These are phyloP conservation scores for Alligator sinensis DNA, from an alignment of 2,113 vertebrate species.

Conservation along the genomic window DNA sequence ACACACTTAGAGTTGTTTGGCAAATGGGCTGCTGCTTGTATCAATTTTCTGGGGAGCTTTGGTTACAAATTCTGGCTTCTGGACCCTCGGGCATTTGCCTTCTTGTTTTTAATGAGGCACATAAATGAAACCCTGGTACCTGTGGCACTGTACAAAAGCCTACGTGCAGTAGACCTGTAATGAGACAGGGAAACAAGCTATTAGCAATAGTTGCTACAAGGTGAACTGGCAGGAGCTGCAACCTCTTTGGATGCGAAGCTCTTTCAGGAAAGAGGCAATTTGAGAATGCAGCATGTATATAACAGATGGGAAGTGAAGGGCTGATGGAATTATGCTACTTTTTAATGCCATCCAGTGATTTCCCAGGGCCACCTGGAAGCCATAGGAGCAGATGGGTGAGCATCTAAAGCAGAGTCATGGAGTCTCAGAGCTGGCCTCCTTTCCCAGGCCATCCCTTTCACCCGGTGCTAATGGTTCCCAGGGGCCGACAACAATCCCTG, in stretches of 20 bases:
- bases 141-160: not conserved
- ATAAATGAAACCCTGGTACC: not conserved
- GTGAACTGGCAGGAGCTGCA: constrained; percentile 33
- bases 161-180: not conserved
- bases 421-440: not conserved
- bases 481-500: no score
- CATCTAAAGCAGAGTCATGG: not conserved
- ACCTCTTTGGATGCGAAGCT: constrained; percentile 36
- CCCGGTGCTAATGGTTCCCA: no score
- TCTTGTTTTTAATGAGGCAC: not conserved
- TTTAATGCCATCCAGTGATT: not conserved
- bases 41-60: not conserved
- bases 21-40: accelerated
- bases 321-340: not conserved
- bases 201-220: constrained; percentile 59
- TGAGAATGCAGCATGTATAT: not conserved
- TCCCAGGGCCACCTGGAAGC: not conserved
- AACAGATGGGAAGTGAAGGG: not conserved
- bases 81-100: not conserved
- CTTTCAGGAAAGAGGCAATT: not conserved
- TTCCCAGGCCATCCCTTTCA: no score
- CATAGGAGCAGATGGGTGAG: constrained; percentile 34
- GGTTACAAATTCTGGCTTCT: not conserved
- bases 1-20: not conserved
- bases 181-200: constrained; percentile 56